Percentiles rank a stretch among this genome's conserved stretches.
Conservation (phyloP, 2,113 vertebrate species). For the Elanoides forficatus region DNA sequence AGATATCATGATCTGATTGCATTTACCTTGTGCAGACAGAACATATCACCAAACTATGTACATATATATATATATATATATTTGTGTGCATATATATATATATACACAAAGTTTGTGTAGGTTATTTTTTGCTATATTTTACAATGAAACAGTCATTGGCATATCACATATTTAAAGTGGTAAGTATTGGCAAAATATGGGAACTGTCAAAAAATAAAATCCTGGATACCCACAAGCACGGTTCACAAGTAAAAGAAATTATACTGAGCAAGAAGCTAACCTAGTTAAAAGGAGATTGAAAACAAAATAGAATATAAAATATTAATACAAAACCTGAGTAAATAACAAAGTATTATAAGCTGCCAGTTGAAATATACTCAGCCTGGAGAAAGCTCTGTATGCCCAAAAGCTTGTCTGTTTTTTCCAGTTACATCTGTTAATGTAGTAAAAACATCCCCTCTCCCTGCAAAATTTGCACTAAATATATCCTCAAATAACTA, state of each 20-base stretch:
- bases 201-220: background rate
- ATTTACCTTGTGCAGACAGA: background rate
- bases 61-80: background rate
- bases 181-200: background rate
- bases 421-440: background rate
- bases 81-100: background rate
- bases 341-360: background rate
- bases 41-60: background rate
- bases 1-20: background rate
- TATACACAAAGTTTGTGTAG: background rate
- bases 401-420: background rate
- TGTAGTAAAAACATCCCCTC: background rate
- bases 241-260: background rate
- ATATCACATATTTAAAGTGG: background rate
- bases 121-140: background rate
- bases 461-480: background rate
- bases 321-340: background rate
- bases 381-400: background rate
- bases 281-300: background rate
- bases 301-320: conserved; percentile 4
- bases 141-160: background rate
- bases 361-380: background rate
- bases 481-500: background rate
- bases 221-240: background rate
- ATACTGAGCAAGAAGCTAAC: background rate